Base-by-base conservation (phyloP, 2,113 vertebrate species). In the cat (Felis catus) region DNA sequence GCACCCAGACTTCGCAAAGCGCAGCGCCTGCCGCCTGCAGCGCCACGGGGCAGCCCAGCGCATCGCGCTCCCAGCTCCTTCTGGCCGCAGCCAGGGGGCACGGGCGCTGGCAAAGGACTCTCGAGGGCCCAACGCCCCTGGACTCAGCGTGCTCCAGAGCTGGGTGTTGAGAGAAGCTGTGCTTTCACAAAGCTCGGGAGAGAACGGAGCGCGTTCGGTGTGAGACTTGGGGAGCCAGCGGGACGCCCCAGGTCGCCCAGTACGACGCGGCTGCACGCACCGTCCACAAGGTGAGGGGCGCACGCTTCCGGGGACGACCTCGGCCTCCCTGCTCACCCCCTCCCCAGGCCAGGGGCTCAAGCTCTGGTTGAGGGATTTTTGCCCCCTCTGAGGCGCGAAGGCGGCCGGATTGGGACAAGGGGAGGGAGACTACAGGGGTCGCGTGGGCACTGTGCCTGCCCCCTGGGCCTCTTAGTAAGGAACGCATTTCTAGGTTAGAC, bases 211-310 rank as follows among this genome's bases (percentile, higher is more conserved):
- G 36, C 5, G 55, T 58, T 89, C 25, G 11, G 51, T 86, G 92
- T 5, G 86, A 63, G 94, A 91, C 95, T 97, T 82, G 78, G 41
- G 94, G 65, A 97, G 82, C 58, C 95, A 23, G 45, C n/a, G 7
- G 41, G 78, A 91, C 68, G 27, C 71, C 66, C 66, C 23, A 14
- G 79, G 4, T 89, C 31, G 7, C 79, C 83, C 79, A 31, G 78
- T 25, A 82, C 82, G 29, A 48, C 53, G 31, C 68, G 11, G 81
- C 94, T 36, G 96, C 87, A 61, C 73, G 33, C 90, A 33, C 53
- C 3, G 83, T 41, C 92, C n/a, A 4, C 87, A 41, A 97, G 98
- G 98, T 97, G 96, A 97, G 97, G 86, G 90, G 94, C 18, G 61
- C 95, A 2, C 87, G 12, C 58, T 79, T 14, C 45, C 39, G 3